Evolutionary conservation across 2,888 invertebrate genomes (phyloP), one percentile per base, ranked within the genome.

Genomic region (Sarcophaga rosellei): DNA sequence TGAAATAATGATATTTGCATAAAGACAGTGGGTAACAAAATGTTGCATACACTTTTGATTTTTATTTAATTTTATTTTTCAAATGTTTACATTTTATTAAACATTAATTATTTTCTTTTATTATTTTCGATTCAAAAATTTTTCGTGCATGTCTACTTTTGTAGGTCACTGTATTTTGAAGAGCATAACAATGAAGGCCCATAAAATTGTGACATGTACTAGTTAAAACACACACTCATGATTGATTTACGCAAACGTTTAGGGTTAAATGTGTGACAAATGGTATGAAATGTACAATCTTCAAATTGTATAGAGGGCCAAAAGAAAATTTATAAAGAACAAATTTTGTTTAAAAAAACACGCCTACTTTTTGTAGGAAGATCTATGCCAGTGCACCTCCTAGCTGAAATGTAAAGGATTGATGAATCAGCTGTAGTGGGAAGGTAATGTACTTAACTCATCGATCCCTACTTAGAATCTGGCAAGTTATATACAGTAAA

Each of bases 1-100:
- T 82, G 75, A 70, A 57, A 79, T 81, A 70, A 85, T 82, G 47
- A 69, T 70, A 12, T 77, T 69, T 74, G 59, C 65, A n/a, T 21
- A 62, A 2, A 4, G 25, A 84, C 84, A 75, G 79, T 84, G 57
- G 10, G 3, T n/a, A 4, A 25, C 17, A 80, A 75, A 75, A 84
- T 11, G 35, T 20, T 1, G 1, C 11, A 47, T 3, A 53, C 20
- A 75, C 12, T 21, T 12, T 68, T 53, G 0, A 4, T 53, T 53
- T 15, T 53, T 0, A 53, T 15, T 15, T 15, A 11, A 47, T 47
- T 15, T 15, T 12, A 11, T 15, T 15, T 53, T 11, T 47, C 25
- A 25, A 25, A 25, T 25, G 2, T 25, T 25, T 25, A 25, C 35
- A 35, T 35, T 35, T 35, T 35, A 35, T 35, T 35, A 35, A 35